Evolutionary conservation across 1,140 invertebrate species (phyloP).

Genomic region (Diachasmimorpha longicaudata): DNA sequence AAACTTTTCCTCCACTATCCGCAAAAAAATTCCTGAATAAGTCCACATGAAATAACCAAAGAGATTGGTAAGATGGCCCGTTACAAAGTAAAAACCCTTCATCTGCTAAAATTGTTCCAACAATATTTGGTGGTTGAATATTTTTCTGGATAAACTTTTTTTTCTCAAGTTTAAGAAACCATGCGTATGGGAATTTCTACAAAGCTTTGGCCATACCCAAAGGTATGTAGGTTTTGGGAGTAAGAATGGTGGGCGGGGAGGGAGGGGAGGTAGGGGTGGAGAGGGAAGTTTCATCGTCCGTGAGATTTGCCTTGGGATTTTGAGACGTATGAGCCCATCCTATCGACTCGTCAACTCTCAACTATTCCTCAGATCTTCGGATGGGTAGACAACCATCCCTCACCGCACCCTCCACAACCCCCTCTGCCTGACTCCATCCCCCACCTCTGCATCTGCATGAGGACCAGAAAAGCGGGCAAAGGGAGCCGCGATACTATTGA

Average conservation of each 20-base stretch:
- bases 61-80: neutral
- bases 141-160: neutral
- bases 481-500: constrained; percentile 28
- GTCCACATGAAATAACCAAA: neutral
- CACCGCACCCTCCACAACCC: neutral
- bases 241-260: neutral
- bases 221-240: neutral
- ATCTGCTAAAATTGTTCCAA: neutral
- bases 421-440: neutral
- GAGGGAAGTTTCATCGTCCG: neutral
- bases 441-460: neutral
- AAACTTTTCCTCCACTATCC: neutral
- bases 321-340: constrained; percentile 18
- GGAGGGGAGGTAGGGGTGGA: too few relatives aligned
- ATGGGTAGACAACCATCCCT: constrained; percentile 26
- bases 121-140: neutral
- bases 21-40: neutral
- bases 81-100: neutral
- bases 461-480: neutral
- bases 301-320: constrained; percentile 18
- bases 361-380: constrained; percentile 58
- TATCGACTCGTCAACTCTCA: constrained; percentile 42
- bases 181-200: constrained; percentile 5
- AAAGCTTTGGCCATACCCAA: neutral
- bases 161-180: neutral